Conservation (phyloP, 2,113 vertebrate genomes). For the Rattus rattus region DNA sequence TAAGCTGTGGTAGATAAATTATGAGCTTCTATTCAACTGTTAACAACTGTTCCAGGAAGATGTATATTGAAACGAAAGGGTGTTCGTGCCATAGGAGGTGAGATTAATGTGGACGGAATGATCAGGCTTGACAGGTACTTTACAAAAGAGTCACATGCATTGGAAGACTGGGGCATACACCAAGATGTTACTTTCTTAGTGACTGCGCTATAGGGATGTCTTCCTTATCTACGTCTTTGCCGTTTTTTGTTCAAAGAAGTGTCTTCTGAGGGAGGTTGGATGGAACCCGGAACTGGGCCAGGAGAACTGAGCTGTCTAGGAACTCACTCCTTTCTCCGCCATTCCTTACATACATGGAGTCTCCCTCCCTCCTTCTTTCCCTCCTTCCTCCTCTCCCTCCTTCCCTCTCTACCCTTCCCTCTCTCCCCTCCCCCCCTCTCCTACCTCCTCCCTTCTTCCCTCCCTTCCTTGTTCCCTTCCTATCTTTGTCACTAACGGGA, state of each 20-base stretch:
- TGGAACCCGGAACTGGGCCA: neutral
- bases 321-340: neutral
- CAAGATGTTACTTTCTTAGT: neutral
- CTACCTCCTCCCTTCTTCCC: neutral
- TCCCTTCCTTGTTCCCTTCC: neutral
- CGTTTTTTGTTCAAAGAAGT: neutral
- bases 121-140: neutral
- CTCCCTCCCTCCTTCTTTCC: neutral
- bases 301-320: neutral
- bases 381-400: neutral
- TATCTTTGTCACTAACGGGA: neutral
- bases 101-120: neutral
- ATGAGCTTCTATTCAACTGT: neutral
- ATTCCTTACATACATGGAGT: neutral
- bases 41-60: neutral
- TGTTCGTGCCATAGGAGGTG: neutral
- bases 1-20: neutral
- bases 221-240: slow-evolving; percentile 9
- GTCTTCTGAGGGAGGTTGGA: neutral
- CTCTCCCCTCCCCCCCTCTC: too few species aligned
- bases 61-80: neutral
- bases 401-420: neutral
- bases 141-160: neutral
- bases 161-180: neutral
- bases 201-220: neutral